These are phyloP conservation scores for Pangasius krempfi DNA, from an alignment of 2,797 vertebrate genomes.

Conservation along the genomic window DNA sequence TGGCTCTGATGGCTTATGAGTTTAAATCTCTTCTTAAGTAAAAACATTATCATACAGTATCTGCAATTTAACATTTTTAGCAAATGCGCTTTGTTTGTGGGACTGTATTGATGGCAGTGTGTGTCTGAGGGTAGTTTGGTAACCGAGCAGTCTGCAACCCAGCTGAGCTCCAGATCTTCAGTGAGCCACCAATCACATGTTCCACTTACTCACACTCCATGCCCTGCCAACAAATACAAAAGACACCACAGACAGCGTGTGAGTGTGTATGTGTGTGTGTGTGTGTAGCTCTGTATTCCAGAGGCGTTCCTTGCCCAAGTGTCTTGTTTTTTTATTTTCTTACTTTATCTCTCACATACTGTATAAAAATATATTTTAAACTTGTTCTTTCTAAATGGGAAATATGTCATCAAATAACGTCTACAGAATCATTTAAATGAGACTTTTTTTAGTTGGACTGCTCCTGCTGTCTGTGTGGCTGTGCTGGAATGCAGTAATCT, in stretches of 20 bases:
- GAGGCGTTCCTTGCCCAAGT: neutral
- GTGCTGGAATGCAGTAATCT: slow-evolving; percentile 70
- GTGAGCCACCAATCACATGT: slow-evolving; percentile 41
- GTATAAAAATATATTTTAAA: neutral
- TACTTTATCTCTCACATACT: neutral
- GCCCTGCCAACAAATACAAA: slow-evolving; percentile 30
- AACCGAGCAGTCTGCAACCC: slow-evolving; percentile 21
- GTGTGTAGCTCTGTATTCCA: slow-evolving; percentile 25
- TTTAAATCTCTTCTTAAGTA: neutral
- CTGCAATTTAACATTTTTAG: slow-evolving; percentile 1
- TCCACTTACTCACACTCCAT: slow-evolving; percentile 34
- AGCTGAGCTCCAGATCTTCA: slow-evolving; percentile 36
- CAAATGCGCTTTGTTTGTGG: neutral
- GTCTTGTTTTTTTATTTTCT: neutral
- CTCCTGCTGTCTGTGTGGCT: neutral
- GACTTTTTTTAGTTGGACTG: neutral
- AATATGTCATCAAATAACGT: neutral
- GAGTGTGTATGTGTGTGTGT: slow-evolving; percentile 19
- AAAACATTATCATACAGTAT: neutral
- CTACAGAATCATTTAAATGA: slow-evolving; percentile 11
- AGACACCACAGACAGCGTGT: slow-evolving; percentile 15
- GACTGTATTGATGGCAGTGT: neutral
- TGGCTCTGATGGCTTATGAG: neutral
- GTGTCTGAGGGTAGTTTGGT: slow-evolving; percentile 16
- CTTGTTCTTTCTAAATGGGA: neutral